Evolutionary conservation across 2,113 vertebrate species (phyloP).

Genomic region (Malaclemys terrapin): DNA sequence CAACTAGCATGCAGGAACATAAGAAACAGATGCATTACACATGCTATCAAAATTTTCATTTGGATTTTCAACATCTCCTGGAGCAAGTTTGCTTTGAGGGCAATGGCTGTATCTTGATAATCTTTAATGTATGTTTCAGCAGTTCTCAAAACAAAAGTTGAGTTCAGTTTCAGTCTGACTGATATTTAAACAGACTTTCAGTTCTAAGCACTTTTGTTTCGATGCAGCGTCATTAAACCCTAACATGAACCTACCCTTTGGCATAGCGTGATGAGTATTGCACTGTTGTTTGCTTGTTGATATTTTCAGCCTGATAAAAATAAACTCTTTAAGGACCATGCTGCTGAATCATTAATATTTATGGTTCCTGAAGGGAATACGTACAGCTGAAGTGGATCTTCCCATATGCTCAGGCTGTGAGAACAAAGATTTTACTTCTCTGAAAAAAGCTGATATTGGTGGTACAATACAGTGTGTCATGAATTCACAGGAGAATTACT

Average conservation of each 20-base stretch:
- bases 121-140: neutral
- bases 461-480: fast-evolving
- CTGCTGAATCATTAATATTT: slow-evolving; percentile 60
- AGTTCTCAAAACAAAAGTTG: slow-evolving; percentile 39
- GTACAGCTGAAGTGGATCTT: slow-evolving; percentile 44
- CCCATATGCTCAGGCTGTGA: slow-evolving; percentile 1
- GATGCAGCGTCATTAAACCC: neutral
- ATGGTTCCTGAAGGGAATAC: slow-evolving; percentile 40
- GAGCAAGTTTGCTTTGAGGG: slow-evolving; percentile 12
- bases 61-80: slow-evolving; percentile 33
- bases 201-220: slow-evolving; percentile 38
- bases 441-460: neutral
- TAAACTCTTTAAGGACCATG: slow-evolving; percentile 40
- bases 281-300: slow-evolving; percentile 40
- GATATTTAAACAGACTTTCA: slow-evolving; percentile 34
- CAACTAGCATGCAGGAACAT: neutral
- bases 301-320: slow-evolving; percentile 48
- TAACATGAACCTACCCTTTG: slow-evolving; percentile 28
- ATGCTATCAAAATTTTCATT: slow-evolving; percentile 19
- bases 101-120: neutral
- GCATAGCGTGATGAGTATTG: neutral
- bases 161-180: slow-evolving; percentile 45
- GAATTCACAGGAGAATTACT: neutral
- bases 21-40: slow-evolving; percentile 14
- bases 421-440: neutral